Conservation (phyloP, 2,888 invertebrate genomes). For the Epinotia demarniana region DNA sequence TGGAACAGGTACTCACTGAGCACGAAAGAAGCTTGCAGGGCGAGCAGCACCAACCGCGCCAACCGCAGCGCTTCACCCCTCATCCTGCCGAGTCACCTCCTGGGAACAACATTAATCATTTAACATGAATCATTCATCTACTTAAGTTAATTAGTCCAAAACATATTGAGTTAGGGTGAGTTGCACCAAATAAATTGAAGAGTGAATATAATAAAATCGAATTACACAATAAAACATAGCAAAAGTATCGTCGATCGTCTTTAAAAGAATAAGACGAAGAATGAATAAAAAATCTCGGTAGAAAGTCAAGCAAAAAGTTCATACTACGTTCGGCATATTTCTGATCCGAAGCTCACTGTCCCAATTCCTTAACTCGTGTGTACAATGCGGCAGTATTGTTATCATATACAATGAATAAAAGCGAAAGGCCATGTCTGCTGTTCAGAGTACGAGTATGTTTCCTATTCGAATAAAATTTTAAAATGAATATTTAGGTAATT, state of each 20-base stretch:
- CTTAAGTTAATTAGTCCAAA: background rate
- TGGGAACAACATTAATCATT: conserved; percentile 54
- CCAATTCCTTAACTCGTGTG: conserved; percentile 46
- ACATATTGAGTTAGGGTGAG: no score
- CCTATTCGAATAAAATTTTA: conserved; percentile 3
- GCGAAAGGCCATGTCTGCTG: conserved; percentile 60
- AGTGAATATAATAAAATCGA: background rate
- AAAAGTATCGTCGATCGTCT: conserved; percentile 27
- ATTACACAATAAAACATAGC: conserved; percentile 1
- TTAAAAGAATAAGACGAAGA: conserved; percentile 29
- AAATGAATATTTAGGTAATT: background rate
- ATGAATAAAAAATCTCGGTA: conserved; percentile 45
- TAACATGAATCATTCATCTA: background rate
- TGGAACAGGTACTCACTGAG: conserved; percentile 64
- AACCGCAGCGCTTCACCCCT: conserved; percentile 74
- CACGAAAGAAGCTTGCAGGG: conserved; percentile 72
- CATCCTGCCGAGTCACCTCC: conserved; percentile 70
- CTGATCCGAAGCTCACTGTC: conserved; percentile 47
- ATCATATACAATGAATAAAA: conserved; percentile 57
- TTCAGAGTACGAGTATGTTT: conserved; percentile 9
- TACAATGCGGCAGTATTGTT: conserved; percentile 43
- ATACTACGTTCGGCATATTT: conserved; percentile 45
- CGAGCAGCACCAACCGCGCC: conserved; percentile 74
- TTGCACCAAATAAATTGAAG: background rate
- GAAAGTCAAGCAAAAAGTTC: conserved; percentile 57